These are phyloP conservation scores for Lontra canadensis DNA, from an alignment of 2,113 vertebrate species.

Conservation along the genomic window DNA sequence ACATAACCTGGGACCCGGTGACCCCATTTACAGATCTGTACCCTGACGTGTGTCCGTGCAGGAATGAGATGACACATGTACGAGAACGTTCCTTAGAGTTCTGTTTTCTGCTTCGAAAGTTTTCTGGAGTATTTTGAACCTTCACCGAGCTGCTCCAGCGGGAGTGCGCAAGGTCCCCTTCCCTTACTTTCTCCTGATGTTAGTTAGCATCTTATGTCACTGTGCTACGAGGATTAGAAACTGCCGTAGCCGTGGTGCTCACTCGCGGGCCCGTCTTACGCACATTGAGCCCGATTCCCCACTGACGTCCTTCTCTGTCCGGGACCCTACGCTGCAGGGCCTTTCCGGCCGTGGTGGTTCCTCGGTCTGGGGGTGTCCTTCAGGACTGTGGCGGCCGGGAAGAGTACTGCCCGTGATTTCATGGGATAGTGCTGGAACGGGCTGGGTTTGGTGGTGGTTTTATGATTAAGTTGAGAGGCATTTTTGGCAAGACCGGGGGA, in stretches of 20 bases:
- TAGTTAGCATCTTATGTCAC: neutral
- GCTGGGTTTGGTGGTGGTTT: neutral
- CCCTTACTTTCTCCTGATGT: neutral
- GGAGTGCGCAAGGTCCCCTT: neutral
- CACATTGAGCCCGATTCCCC: neutral
- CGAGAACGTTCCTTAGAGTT: neutral
- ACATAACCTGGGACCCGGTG: neutral
- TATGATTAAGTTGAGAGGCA: neutral
- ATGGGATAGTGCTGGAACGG: neutral
- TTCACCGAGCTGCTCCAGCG: neutral
- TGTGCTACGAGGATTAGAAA: neutral
- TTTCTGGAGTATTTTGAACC: neutral
- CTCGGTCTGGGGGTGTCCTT: neutral
- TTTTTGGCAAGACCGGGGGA: neutral
- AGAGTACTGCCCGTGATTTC: neutral
- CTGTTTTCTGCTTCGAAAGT: neutral
- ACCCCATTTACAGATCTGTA: neutral
- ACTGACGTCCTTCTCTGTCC: neutral
- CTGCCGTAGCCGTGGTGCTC: neutral
- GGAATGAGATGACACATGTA: neutral
- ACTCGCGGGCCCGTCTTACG: accelerated
- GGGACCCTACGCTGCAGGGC: neutral
- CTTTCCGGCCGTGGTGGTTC: neutral
- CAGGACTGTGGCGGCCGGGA: neutral
- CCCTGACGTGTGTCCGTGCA: too few relatives aligned